Evolutionary conservation across 1,140 invertebrate species (phyloP).

Genomic region (Diploscapter pachys): DNA sequence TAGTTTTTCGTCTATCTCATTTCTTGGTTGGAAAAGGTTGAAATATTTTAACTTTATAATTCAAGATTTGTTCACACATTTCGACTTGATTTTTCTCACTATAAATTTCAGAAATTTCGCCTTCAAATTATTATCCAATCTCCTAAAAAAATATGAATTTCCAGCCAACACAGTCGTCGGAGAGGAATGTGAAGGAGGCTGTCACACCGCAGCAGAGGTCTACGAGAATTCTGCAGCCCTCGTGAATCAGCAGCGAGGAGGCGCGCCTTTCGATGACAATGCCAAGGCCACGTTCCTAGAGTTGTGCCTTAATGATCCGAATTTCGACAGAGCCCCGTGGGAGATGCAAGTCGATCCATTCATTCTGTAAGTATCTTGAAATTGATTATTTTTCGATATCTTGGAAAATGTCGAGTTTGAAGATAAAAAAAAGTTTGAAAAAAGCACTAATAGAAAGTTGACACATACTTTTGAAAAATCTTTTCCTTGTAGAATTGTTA

Average conservation of each 20-base stretch:
- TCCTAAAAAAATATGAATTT: background rate
- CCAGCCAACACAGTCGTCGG: conserved; percentile 19
- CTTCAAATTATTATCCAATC: too few relatives aligned
- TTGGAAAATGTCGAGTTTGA: too few relatives aligned
- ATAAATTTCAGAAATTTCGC: too few relatives aligned
- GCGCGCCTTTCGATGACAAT: conserved; percentile 4
- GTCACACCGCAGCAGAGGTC: conserved; percentile 11
- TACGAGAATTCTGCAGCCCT: conserved; percentile 15
- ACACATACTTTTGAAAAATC: too few relatives aligned
- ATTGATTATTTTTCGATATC: too few relatives aligned
- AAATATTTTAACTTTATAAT: too few relatives aligned
- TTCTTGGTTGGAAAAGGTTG: too few relatives aligned
- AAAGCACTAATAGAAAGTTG: too few relatives aligned
- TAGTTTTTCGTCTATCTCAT: too few relatives aligned
- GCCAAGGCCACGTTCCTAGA: conserved; percentile 19
- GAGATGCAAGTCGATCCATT: conserved; percentile 26
- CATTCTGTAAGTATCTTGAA: conserved; percentile 17
- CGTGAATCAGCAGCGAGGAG: conserved; percentile 1
- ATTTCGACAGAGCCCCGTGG: background rate
- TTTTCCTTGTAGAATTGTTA: too few relatives aligned
- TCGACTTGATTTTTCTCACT: background rate
- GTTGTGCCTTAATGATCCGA: conserved; percentile 29
- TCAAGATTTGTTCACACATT: too few relatives aligned
- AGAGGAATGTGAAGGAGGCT: conserved; percentile 26
- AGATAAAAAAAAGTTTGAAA: too few relatives aligned